Conservation (phyloP, 1,140 invertebrate genomes). For the Drosophila navojoa region DNA sequence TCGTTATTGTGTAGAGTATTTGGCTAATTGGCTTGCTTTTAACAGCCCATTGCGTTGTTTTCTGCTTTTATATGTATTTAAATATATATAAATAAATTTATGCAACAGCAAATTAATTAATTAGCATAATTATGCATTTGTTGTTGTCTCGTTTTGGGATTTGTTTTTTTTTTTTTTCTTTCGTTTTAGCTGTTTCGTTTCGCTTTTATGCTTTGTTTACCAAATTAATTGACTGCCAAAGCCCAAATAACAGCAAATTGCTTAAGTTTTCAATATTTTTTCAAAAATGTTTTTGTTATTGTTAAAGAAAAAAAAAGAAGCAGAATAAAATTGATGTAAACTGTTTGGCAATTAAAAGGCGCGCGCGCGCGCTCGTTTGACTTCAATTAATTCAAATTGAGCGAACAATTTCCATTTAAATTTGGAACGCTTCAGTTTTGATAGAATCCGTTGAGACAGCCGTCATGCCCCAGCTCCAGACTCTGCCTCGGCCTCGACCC, state of each 20-base stretch:
- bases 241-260: conserved; percentile 41
- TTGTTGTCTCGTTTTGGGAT: conserved; percentile 63
- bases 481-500: not conserved
- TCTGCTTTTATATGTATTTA: conserved; percentile 1
- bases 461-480: conserved; percentile 51
- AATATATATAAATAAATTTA: conserved; percentile 51
- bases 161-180: conserved; percentile 39
- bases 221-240: conserved; percentile 68
- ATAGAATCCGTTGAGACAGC: conserved; percentile 23
- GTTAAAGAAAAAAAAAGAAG: conserved; percentile 21
- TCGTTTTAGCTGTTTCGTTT: conserved; percentile 4
- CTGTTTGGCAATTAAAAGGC: conserved; percentile 47
- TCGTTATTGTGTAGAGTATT: too few species aligned
- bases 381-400: conserved; percentile 54
- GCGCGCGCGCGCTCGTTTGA: conserved; percentile 4
- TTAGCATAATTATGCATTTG: conserved; percentile 77
- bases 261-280: conserved; percentile 21
- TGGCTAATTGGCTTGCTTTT: too few species aligned
- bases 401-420: conserved; percentile 33
- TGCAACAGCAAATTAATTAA: conserved; percentile 69
- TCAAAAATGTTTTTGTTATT: conserved; percentile 8
- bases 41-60: too few species aligned
- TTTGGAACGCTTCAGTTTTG: conserved; percentile 8
- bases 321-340: conserved; percentile 22
- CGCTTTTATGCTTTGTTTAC: conserved; percentile 74